Conservation (phyloP, 2,113 vertebrate genomes). For the Siphamia tubifer region DNA sequence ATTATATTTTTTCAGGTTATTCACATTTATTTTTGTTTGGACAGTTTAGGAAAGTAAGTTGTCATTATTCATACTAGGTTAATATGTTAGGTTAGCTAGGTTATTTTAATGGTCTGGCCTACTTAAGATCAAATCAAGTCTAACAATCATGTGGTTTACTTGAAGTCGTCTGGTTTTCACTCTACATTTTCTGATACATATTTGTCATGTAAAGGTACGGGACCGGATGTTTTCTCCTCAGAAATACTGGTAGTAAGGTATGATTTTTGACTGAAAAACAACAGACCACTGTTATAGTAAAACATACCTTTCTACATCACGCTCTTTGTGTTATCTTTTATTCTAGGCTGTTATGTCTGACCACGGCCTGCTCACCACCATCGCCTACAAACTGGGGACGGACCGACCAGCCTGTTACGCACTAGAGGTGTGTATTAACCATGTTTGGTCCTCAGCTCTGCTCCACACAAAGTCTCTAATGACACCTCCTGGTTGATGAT, state of each 20-base stretch:
- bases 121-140: no score
- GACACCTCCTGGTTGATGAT: background rate
- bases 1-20: no score
- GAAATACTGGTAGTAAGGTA: slow-evolving; percentile 92
- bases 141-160: no score
- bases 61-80: no score
- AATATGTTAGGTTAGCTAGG: no score
- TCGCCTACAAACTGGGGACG: slow-evolving; percentile 94
- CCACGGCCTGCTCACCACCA: slow-evolving; percentile 92
- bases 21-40: no score
- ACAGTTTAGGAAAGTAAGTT: no score
- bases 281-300: background rate
- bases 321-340: background rate
- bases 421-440: slow-evolving; percentile 82
- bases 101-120: no score
- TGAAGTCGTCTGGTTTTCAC: no score
- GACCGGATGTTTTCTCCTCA: slow-evolving; percentile 96
- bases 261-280: background rate
- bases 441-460: background rate
- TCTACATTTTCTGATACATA: no score
- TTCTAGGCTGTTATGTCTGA: slow-evolving; percentile 88
- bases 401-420: slow-evolving; percentile 87
- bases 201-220: slow-evolving; percentile 84
- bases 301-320: no score
- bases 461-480: background rate